Evolutionary conservation across 2,888 invertebrate species (phyloP).

Genomic region (Eupeodes luniger): DNA sequence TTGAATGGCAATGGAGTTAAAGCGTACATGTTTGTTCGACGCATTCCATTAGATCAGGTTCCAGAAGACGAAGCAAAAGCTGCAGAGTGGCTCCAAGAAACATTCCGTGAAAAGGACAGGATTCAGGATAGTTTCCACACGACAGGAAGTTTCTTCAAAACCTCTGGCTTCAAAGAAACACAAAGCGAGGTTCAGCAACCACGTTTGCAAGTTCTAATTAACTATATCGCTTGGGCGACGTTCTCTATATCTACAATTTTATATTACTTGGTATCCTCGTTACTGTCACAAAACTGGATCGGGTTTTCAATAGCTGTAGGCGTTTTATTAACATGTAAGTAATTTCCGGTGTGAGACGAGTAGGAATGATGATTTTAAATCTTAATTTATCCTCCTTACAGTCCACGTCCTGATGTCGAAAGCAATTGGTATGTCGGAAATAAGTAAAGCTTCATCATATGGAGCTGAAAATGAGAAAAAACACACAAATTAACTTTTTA

Average conservation of each 20-base stretch:
- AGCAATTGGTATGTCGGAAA: slow-evolving; percentile 93
- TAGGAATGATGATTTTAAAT: neutral
- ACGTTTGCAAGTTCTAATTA: slow-evolving; percentile 88
- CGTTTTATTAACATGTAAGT: slow-evolving; percentile 92
- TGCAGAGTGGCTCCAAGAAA: slow-evolving; percentile 91
- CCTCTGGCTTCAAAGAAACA: slow-evolving; percentile 89
- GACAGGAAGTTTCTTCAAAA: slow-evolving; percentile 90
- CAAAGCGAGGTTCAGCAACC: slow-evolving; percentile 86
- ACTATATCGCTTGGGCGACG: slow-evolving; percentile 88
- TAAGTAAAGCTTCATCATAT: slow-evolving; percentile 93
- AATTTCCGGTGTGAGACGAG: slow-evolving; percentile 55
- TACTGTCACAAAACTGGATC: slow-evolving; percentile 85
- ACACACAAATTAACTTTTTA: slow-evolving; percentile 77
- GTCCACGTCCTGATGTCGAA: slow-evolving; percentile 91
- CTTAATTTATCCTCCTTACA: slow-evolving; percentile 81
- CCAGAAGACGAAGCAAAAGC: slow-evolving; percentile 90
- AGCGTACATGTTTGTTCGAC: slow-evolving; percentile 91
- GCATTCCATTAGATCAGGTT: slow-evolving; percentile 92
- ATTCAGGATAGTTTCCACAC: slow-evolving; percentile 83
- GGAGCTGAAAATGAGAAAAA: slow-evolving; percentile 84
- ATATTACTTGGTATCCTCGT: slow-evolving; percentile 80
- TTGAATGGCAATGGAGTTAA: slow-evolving; percentile 89
- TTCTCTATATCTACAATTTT: slow-evolving; percentile 80
- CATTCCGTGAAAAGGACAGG: slow-evolving; percentile 92
- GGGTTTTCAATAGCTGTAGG: slow-evolving; percentile 80